Percentiles rank a stretch among this genome's conserved stretches.
phyloP scores from a whole-genome alignment of 2,797 vertebrate genomes.

The Alfaro cultratus region DNA sequence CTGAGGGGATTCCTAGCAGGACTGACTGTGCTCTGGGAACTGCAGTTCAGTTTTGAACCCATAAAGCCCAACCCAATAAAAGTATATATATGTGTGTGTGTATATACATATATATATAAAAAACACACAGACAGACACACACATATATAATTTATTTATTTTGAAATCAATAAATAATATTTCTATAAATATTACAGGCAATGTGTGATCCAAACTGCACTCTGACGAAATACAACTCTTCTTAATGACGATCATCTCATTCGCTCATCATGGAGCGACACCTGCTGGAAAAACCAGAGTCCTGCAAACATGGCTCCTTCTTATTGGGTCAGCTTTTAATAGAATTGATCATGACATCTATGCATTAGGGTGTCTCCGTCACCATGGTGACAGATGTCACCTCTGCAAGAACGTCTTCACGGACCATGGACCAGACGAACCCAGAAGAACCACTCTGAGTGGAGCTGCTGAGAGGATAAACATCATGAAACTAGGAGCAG shows the following conservation, averaged over 20 bases:
- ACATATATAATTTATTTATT: too few relatives aligned
- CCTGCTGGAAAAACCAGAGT: too few relatives aligned
- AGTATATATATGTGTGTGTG: too few relatives aligned
- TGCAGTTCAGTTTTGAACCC: neutral
- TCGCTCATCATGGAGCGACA: too few relatives aligned
- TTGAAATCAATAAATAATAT: too few relatives aligned
- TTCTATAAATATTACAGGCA: too few relatives aligned
- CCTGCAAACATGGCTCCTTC: too few relatives aligned
- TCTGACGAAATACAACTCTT: too few relatives aligned
- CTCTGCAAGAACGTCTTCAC: neutral
- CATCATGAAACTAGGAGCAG: neutral
- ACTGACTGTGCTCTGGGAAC: neutral
- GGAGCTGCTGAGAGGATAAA: neutral
- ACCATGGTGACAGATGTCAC: neutral
- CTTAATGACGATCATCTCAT: too few relatives aligned
- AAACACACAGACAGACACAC: too few relatives aligned
- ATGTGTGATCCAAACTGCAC: too few relatives aligned
- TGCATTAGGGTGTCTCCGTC: neutral
- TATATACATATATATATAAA: too few relatives aligned
- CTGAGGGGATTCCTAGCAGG: neutral
- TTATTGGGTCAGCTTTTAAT: neutral
- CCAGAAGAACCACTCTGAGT: neutral
- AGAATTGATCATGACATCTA: neutral
- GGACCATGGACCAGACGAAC: neutral
- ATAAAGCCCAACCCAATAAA: neutral